Evolutionary conservation across 2,797 vertebrate genomes (phyloP), one percentile per base, ranked within the genome.

Genomic region (Cheirogaleus major): DNA sequence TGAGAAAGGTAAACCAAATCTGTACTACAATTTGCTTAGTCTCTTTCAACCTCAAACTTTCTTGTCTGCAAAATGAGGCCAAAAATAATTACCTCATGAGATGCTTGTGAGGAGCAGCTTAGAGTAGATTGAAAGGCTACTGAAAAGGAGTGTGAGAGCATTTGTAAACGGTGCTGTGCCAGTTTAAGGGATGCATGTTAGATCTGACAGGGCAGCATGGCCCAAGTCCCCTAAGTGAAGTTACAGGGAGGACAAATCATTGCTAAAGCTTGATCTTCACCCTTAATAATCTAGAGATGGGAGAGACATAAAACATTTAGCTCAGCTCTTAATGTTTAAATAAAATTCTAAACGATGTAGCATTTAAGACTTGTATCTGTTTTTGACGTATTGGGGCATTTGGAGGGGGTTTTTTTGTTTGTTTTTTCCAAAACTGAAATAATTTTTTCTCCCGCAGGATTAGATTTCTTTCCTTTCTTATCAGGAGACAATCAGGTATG

Each of bases 401-500:
- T 65, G 48, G 72, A 55, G 86, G 38, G 27, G 7, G 7, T 22
- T 81, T 43, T 87, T 43, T 14, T 17, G n/a, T 48, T 3, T 20
- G 5, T 17, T 45, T 9, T 78, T 73, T 59, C 87, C 7, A 75
- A 97, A 96, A 76, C 59, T 96, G 55, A 96, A 63, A 76, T n/a
- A 22, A 43, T 88, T 83, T 78, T 92, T 85, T 98, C 89, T 98
- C 70, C 97, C 86, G n/a, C 99, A 99, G 99, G 99, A 98, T 98
- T 99, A 98, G 99, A 99, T 98, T 99, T 99, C 99, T 99, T 99
- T 98, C 99, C 99, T 97, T 99, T 99, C 98, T 99, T 99, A 98
- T 99, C 99, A 99, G 99, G 99, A 97, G 99, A 99, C 99, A 99
- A 99, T 99, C 99, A 99, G 99, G 99, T 99, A 98, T 93, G 99